A percentile compares a stretch with the other conserved stretches of the same genome.
Evolutionary conservation across 1,140 invertebrate genomes (phyloP).

Genomic region (Pseudoatta argentina): DNA sequence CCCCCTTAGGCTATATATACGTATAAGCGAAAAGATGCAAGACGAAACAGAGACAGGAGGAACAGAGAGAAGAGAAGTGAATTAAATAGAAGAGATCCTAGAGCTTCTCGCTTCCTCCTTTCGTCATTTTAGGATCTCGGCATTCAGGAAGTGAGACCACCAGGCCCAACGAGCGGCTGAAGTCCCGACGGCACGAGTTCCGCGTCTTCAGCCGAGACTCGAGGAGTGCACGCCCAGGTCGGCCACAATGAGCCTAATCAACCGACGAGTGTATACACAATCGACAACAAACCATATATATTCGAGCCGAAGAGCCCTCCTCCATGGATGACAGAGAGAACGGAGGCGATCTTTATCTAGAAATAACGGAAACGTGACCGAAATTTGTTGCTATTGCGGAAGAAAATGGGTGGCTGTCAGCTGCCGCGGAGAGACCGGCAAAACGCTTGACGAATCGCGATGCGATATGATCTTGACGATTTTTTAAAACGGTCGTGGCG

Average conservation of each 20-base stretch:
- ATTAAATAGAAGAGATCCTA: conserved; percentile 36
- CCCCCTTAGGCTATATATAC: neutral
- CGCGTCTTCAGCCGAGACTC: conserved; percentile 35
- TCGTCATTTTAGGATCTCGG: conserved; percentile 15
- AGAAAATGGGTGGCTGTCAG: conserved; percentile 40
- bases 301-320: conserved; percentile 46
- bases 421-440: conserved; percentile 12
- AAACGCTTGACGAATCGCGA: conserved; percentile 58
- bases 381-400: conserved; percentile 27
- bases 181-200: conserved; percentile 38
- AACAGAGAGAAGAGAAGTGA: conserved; percentile 6
- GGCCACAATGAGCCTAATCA: conserved; percentile 84
- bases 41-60: conserved; percentile 4
- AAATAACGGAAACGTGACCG: conserved; percentile 32
- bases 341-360: conserved; percentile 75
- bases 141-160: conserved; percentile 58
- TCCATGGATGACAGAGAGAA: conserved; percentile 46
- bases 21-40: neutral
- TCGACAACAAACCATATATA: conserved; percentile 82
- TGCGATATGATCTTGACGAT: conserved; percentile 47
- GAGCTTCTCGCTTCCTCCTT: neutral
- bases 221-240: conserved; percentile 77
- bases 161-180: conserved; percentile 49
- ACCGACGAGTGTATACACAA: conserved; percentile 81
- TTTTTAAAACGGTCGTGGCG: conserved; percentile 48